These are phyloP conservation scores for Nephrocerus scutellatus DNA, from an alignment of 2,888 invertebrate species.

Conservation along the genomic window DNA sequence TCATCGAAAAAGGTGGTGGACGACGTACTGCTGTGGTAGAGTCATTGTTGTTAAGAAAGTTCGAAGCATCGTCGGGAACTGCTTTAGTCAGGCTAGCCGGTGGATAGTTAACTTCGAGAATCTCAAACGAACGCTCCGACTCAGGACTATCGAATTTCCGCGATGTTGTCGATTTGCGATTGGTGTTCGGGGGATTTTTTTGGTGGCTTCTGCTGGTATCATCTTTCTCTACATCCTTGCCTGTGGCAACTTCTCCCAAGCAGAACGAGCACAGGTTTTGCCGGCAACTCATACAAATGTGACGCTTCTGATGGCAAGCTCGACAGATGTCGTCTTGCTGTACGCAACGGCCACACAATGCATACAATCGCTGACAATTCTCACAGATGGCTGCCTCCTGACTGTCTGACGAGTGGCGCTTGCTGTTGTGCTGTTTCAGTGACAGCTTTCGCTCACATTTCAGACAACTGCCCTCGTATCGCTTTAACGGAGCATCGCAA, in stretches of 20 bases:
- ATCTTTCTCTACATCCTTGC: constrained; percentile 30
- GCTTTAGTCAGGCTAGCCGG: no score
- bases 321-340: constrained; percentile 34
- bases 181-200: neutral
- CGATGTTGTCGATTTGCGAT: neutral
- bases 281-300: constrained; percentile 40
- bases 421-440: no score
- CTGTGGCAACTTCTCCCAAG: constrained; percentile 36
- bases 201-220: neutral
- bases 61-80: no score
- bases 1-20: constrained; percentile 31
- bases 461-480: constrained; percentile 39
- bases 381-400: constrained; percentile 30
- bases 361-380: constrained; percentile 39
- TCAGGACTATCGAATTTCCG: no score
- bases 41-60: constrained; percentile 15
- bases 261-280: constrained; percentile 40
- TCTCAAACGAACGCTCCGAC: constrained; percentile 26
- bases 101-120: constrained; percentile 19
- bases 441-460: constrained; percentile 37
- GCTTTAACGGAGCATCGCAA: constrained; percentile 38
- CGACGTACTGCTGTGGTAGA: constrained; percentile 13
- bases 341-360: constrained; percentile 35
- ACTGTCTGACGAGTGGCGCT: no score
- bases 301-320: constrained; percentile 38